phyloP scores from a whole-genome alignment of 2,797 vertebrate genomes.

The Chloroceryle amazona region DNA sequence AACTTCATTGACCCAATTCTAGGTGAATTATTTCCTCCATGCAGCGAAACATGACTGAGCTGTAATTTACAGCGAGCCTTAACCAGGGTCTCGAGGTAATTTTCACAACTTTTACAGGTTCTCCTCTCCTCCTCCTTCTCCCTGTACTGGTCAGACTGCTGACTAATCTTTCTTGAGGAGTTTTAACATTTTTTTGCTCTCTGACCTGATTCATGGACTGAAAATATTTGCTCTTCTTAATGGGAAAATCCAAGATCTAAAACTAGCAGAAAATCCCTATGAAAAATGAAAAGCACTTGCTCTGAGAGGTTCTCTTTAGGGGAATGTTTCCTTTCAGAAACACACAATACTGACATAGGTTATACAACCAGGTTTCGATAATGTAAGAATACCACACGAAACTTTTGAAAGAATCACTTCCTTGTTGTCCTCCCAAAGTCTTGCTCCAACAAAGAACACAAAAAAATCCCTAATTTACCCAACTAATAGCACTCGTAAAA shows the following conservation, averaged over 20 bases:
- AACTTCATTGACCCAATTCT: not conserved
- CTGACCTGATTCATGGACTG: not conserved
- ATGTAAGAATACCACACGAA: not conserved
- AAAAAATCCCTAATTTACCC: not conserved
- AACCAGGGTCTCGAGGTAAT: not conserved
- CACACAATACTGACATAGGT: not conserved
- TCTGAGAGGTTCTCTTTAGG: not conserved
- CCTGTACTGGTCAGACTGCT: not conserved
- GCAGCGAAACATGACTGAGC: not conserved
- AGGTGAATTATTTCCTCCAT: not conserved
- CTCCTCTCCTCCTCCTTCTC: not conserved
- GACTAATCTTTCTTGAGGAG: not conserved
- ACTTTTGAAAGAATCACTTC: not conserved
- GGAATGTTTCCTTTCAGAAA: not conserved
- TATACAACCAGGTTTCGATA: not conserved
- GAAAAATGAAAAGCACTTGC: not conserved
- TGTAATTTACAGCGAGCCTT: not conserved
- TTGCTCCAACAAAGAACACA: not conserved
- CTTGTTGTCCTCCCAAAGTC: not conserved
- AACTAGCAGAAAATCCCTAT: not conserved
- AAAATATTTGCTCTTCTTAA: not conserved
- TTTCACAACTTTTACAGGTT: not conserved
- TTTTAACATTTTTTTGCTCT: not conserved
- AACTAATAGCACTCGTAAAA: not conserved
- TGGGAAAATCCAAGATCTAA: not conserved